Evolutionary conservation across 2,888 invertebrate species (phyloP).

Genomic region (Pyrochroa serraticornis): DNA sequence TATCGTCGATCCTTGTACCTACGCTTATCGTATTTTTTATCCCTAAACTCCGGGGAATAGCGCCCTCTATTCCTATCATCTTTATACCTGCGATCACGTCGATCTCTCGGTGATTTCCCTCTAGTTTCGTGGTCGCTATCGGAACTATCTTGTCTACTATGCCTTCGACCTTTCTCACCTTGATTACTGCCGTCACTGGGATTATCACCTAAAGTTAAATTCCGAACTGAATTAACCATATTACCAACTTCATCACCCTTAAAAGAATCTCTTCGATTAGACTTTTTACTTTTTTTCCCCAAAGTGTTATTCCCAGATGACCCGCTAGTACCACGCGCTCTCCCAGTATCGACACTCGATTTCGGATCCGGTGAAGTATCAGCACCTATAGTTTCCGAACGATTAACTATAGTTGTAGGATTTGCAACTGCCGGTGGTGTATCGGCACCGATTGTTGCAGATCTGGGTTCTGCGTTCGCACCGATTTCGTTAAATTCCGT

Average conservation of each 20-base stretch:
- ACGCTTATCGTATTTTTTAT: conserved; percentile 48
- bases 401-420: conserved; percentile 29
- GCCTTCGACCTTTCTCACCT: conserved; percentile 19
- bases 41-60: conserved; percentile 49
- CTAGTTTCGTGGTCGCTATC: conserved; percentile 50
- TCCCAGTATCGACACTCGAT: conserved; percentile 42
- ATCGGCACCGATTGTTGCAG: conserved; percentile 57
- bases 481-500: conserved; percentile 38
- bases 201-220: conserved; percentile 54
- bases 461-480: conserved; percentile 43
- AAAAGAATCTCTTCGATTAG: conserved; percentile 43
- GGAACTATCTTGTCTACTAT: conserved; percentile 50
- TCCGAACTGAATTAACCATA: conserved; percentile 49
- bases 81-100: conserved; percentile 33
- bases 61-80: conserved; percentile 45
- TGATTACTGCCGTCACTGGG: conserved; percentile 41
- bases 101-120: conserved; percentile 30
- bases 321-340: conserved; percentile 42
- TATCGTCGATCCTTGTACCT: conserved; percentile 61
- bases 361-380: conserved; percentile 31
- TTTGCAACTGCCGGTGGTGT: conserved; percentile 48
- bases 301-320: conserved; percentile 27
- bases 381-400: conserved; percentile 49
- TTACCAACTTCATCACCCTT: conserved; percentile 46
- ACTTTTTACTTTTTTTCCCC: conserved; percentile 19